Evolutionary conservation across 2,888 invertebrate species (phyloP).

Genomic region (Dicyrtomina minuta): DNA sequence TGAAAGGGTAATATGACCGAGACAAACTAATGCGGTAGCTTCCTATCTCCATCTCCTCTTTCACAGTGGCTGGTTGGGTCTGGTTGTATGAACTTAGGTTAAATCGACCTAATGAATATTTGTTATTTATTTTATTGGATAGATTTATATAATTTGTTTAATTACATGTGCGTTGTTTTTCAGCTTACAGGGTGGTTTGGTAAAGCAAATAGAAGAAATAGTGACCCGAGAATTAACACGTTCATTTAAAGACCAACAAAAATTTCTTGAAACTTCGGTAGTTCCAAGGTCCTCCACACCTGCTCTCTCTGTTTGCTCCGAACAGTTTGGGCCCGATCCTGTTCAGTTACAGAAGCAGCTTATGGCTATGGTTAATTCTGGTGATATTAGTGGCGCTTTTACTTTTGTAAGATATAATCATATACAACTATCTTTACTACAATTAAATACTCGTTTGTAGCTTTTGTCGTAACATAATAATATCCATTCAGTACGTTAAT

Average conservation of each 20-base stretch:
- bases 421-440: neutral
- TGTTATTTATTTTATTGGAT: neutral
- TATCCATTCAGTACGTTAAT: no score
- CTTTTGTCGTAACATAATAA: neutral
- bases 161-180: slow-evolving; percentile 23
- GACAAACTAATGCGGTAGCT: no score
- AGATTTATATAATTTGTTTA: neutral
- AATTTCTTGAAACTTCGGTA: slow-evolving; percentile 64
- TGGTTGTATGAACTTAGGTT: no score
- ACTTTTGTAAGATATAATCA: slow-evolving; percentile 61
- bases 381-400: slow-evolving; percentile 83
- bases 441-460: neutral
- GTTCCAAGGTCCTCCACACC: slow-evolving; percentile 71
- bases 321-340: slow-evolving; percentile 54
- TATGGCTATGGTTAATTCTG: slow-evolving; percentile 67
- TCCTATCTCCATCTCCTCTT: no score
- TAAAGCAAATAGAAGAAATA: slow-evolving; percentile 56
- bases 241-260: slow-evolving; percentile 65
- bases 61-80: no score
- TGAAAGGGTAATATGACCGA: no score
- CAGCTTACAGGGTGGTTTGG: slow-evolving; percentile 57
- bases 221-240: slow-evolving; percentile 58
- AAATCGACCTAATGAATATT: neutral
- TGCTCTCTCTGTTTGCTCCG: slow-evolving; percentile 60
- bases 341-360: slow-evolving; percentile 68